Percentiles rank a stretch among this genome's conserved stretches.
These are phyloP conservation scores for Macroteleia sp. DNA, from an alignment of 2,888 invertebrate species.

Conservation along the genomic window DNA sequence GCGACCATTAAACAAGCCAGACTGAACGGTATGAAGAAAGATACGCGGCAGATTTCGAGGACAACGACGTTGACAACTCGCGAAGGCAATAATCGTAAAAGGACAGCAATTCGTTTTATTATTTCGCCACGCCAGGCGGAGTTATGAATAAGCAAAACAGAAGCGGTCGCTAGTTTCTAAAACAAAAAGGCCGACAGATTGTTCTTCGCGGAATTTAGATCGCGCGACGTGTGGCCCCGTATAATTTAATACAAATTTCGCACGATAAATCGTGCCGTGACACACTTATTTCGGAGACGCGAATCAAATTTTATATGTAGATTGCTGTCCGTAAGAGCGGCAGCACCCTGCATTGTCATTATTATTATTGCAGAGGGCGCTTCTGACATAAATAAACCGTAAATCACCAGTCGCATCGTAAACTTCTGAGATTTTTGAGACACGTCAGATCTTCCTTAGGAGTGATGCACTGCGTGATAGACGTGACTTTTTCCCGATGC, in stretches of 20 bases:
- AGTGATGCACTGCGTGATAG: not conserved
- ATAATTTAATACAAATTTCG: slow-evolving; percentile 35
- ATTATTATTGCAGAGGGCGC: slow-evolving; percentile 80
- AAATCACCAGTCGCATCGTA: slow-evolving; percentile 79
- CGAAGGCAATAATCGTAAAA: slow-evolving; percentile 80
- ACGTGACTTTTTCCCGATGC: slow-evolving; percentile 35
- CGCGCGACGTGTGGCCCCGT: slow-evolving; percentile 2
- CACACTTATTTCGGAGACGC: slow-evolving; percentile 26
- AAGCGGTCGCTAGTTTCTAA: not conserved
- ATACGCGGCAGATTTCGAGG: slow-evolving; percentile 20
- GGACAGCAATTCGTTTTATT: slow-evolving; percentile 76
- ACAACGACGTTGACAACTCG: slow-evolving; percentile 75
- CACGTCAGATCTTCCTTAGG: slow-evolving; percentile 72
- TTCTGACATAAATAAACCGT: slow-evolving; percentile 82
- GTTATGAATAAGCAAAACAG: slow-evolving; percentile 52
- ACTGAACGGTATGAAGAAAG: no score
- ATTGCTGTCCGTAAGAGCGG: slow-evolving; percentile 80
- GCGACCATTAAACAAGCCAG: slow-evolving; percentile 10
- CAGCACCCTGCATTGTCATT: slow-evolving; percentile 69
- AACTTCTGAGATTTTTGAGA: slow-evolving; percentile 78
- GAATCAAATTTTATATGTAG: slow-evolving; percentile 76
- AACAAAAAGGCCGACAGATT: not conserved
- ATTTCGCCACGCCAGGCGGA: slow-evolving; percentile 48
- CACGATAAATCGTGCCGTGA: slow-evolving; percentile 40
- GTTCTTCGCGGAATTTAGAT: slow-evolving; percentile 28